Evolutionary conservation across 2,113 vertebrate species (phyloP), one percentile per base, ranked within the genome.

Genomic region (Gobius niger): DNA sequence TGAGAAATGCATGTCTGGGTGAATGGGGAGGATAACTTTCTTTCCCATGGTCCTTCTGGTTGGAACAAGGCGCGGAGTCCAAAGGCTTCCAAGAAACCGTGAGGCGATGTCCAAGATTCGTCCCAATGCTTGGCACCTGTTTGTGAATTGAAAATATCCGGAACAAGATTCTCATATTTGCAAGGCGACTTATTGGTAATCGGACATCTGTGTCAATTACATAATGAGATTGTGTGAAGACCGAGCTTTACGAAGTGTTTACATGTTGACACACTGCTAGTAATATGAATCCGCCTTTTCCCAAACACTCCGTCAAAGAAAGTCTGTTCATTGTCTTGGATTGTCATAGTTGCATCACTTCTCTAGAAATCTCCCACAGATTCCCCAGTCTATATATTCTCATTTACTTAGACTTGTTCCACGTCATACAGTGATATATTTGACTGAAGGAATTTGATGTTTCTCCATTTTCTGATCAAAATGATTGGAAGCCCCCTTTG

Each of bases 101-200:
- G 8, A 76, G 67, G 47, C 34, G 8, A 60, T 70, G 53, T 73
- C 54, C 46, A 57, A 63, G 54, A 63, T 67, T 73, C 50, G 57
- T 65, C 16, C 19, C 63, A 77, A 85, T 62, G 65, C 41, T 70
- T 77, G 72, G 77, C 50, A 72, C 66, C 65, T 77, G 76, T n/a
- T 69, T 16, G 74, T 67, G 9, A 1, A 73, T 63, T 56, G 16
- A 76, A 68, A 73, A 76, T 52, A 68, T 68, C 24, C 13, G 8
- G 66, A 66, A 65, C 57, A 51, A 73, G 64, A 76, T 76, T 62
- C 67, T 73, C 40, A 49, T 63, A 82, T 84, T 80, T 84, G 76
- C 70, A 42, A 42, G 47, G 75, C 34, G 69, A 47, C 57, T 81
- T 63, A 7, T 46, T 62, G 53, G 8, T n/a, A 63, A 47, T 42